Percentiles rank a stretch among this genome's conserved stretches.
phyloP scores from a whole-genome alignment of 1,140 invertebrate species.

The Drosophila yakuba region DNA sequence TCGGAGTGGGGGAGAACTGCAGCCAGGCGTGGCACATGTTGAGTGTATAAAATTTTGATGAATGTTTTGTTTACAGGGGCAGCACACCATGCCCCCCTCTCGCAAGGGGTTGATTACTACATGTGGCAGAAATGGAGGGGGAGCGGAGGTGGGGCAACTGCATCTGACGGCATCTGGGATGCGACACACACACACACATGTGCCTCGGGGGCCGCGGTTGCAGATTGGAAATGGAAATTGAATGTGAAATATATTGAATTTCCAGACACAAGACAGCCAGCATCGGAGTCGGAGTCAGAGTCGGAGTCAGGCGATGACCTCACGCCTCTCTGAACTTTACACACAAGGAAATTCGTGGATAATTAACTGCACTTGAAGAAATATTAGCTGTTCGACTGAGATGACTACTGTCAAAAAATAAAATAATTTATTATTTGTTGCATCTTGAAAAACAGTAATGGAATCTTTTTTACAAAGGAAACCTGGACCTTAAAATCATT shows the following conservation, averaged over 20 bases:
- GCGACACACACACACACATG: slow-evolving; percentile 55
- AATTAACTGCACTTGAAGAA: neutral
- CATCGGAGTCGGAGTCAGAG: no score
- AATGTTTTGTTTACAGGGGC: slow-evolving; percentile 77
- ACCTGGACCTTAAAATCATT: no score
- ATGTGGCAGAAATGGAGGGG: neutral
- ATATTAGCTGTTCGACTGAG: neutral
- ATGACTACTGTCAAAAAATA: no score
- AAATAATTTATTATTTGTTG: no score
- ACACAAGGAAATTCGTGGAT: slow-evolving; percentile 17
- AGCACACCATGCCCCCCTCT: slow-evolving; percentile 2
- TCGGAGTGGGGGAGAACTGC: slow-evolving; percentile 5
- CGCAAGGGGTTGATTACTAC: slow-evolving; percentile 55
- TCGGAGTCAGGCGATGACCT: slow-evolving; percentile 23
- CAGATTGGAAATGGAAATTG: slow-evolving; percentile 73
- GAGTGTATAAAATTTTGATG: slow-evolving; percentile 82
- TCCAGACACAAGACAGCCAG: slow-evolving; percentile 26
- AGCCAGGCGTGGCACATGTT: slow-evolving; percentile 72
- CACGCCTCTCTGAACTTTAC: slow-evolving; percentile 53
- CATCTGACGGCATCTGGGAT: slow-evolving; percentile 59
- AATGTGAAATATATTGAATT: slow-evolving; percentile 67
- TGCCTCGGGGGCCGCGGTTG: slow-evolving; percentile 38
- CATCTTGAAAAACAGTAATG: no score
- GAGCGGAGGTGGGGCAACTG: slow-evolving; percentile 10
- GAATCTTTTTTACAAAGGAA: no score